Base-by-base conservation (phyloP, 2,797 vertebrate genomes). In the Typhlichthys eigenmanni region DNA sequence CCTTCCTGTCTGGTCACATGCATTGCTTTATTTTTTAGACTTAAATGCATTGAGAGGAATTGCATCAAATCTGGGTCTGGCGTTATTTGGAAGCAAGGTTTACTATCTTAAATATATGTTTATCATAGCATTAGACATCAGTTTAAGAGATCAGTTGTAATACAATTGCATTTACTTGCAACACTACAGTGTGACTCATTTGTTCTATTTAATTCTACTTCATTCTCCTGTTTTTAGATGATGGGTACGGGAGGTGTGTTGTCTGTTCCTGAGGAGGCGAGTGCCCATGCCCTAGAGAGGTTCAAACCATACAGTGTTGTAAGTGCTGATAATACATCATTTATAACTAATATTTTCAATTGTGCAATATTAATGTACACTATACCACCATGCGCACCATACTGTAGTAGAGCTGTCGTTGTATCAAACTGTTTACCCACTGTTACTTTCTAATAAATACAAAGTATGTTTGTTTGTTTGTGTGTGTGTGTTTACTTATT, bases 241-340 rank as follows among this genome's bases (percentile, higher is more conserved):
- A 91, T 91, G 87, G 89, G 88, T 60, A 91, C 84, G 49, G 87
- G 87, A 83, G 87, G 84, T 78, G 83, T 88, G 69, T 78, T 88
- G 77, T 79, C 85, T 86, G 79, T 87, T 87, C 87, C 88, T 64
- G 87, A 90, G 43, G 87, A 90, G 81, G 76, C 84, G 59, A 86
- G 81, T 84, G 82, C 84, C 76, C 87, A 88, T 78, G 77, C 84
- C 84, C 86, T 83, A 62, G 87, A 90, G 85, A 90, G 86, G 73
- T 73, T 79, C 76, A 76, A 84, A 78, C 84, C 87, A 79, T 89
- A 89, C 85, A 82, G 83, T 79, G 78, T 84, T 72, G 90, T 91
- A 91, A 87, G 91, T 90, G 85, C 83, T 81, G 75, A 74, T 75
- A 79, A 88, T 89, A 76, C 82, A 89, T 88, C 84, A 91, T 90